These are phyloP conservation scores for Dromius quadrimaculatus DNA, from an alignment of 2,888 invertebrate genomes.

Conservation along the genomic window DNA sequence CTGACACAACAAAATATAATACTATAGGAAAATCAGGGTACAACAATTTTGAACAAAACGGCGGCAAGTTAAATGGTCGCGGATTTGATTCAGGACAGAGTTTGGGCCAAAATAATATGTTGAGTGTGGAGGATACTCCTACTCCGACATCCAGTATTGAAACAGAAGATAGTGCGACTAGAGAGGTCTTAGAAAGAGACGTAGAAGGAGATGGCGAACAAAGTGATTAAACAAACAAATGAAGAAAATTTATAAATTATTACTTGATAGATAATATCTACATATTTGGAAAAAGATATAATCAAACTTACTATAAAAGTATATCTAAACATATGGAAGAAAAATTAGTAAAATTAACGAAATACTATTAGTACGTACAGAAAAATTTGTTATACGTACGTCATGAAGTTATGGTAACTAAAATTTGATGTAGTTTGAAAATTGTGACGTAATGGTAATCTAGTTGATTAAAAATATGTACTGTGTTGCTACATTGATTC, in stretches of 20 bases:
- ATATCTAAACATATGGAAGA: no score
- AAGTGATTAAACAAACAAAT: slow-evolving; percentile 66
- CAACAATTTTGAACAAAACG: slow-evolving; percentile 59
- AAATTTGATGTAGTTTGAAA: neutral
- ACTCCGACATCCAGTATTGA: slow-evolving; percentile 73
- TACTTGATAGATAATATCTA: neutral
- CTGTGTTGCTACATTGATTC: no score
- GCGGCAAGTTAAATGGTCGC: slow-evolving; percentile 56
- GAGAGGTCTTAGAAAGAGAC: slow-evolving; percentile 70
- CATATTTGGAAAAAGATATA: neutral
- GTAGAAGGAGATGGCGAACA: slow-evolving; percentile 72
- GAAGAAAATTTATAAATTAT: neutral
- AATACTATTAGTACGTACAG: slow-evolving; percentile 19
- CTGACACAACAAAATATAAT: slow-evolving; percentile 60
- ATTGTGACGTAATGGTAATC: no score
- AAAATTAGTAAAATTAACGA: neutral
- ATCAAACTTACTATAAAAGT: no score
- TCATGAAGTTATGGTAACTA: neutral
- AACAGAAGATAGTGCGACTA: slow-evolving; percentile 70
- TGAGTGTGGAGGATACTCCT: slow-evolving; percentile 68
- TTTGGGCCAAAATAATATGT: slow-evolving; percentile 58
- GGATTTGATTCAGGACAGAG: slow-evolving; percentile 61
- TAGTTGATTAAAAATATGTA: no score
- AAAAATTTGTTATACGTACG: neutral
- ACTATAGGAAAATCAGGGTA: slow-evolving; percentile 63